phyloP scores from a whole-genome alignment of 1,140 invertebrate genomes.

The Thalassaphorura encarpata region DNA sequence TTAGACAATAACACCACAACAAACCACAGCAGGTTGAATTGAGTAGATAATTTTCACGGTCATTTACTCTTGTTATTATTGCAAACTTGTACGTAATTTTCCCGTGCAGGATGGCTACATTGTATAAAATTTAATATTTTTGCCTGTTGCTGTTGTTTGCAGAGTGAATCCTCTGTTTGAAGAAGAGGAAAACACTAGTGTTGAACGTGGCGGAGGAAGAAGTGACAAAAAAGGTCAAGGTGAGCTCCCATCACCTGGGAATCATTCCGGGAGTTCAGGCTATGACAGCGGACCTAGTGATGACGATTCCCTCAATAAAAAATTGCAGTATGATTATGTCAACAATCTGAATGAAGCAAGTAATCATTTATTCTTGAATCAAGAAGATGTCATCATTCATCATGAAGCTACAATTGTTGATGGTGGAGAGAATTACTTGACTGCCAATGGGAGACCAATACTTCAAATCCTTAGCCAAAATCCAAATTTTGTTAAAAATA shows the following conservation, averaged over 20 bases:
- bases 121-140: neutral
- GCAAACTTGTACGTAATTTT: neutral
- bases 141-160: neutral
- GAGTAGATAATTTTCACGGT: too few relatives aligned
- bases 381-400: slow-evolving; percentile 21
- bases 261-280: slow-evolving; percentile 26
- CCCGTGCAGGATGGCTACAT: neutral
- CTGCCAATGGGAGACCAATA: slow-evolving; percentile 17
- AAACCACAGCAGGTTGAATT: too few relatives aligned
- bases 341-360: too few relatives aligned
- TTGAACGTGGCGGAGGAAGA: neutral
- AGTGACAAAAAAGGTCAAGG: neutral
- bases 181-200: slow-evolving; percentile 24
- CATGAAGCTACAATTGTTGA: slow-evolving; percentile 15
- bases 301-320: too few relatives aligned
- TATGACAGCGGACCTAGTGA: too few relatives aligned
- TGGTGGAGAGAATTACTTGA: neutral
- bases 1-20: neutral
- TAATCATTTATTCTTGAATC: slow-evolving; percentile 20
- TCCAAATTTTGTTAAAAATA: slow-evolving; percentile 28
- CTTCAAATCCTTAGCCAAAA: slow-evolving; percentile 30
- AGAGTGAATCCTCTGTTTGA: slow-evolving; percentile 33
- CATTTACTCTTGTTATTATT: too few relatives aligned
- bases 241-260: slow-evolving; percentile 17
- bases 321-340: too few relatives aligned